Conservation (phyloP, 2,113 vertebrate species). For the Sebastes fasciatus region DNA sequence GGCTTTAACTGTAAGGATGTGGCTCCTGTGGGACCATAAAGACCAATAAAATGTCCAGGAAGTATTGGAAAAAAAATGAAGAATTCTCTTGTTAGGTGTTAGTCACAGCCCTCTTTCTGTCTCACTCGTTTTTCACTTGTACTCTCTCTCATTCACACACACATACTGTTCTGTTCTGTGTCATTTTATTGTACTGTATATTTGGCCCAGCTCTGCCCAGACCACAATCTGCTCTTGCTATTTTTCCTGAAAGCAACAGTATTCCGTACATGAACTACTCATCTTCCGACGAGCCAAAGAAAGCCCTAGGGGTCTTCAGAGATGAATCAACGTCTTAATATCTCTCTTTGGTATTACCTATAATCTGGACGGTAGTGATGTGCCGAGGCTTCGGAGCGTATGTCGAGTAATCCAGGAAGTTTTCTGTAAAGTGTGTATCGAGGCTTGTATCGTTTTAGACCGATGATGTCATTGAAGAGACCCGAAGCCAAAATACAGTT, state of each 20-base stretch:
- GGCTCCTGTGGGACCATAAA: conserved; percentile 42
- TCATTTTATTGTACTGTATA: not conserved
- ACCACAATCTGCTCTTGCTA: not conserved
- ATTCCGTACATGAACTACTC: not conserved
- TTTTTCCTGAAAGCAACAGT: not conserved
- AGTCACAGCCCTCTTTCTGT: conserved; percentile 45
- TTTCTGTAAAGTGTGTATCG: too few species aligned
- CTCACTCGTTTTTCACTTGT: not conserved
- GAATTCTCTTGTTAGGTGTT: conserved; percentile 42
- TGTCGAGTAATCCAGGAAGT: too few species aligned
- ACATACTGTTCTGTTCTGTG: not conserved
- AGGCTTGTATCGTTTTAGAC: too few species aligned
- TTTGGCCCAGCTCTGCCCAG: not conserved
- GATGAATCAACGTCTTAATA: not conserved
- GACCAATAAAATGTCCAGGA: conserved; percentile 35
- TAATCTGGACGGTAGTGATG: not conserved
- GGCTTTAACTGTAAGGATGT: conserved; percentile 47
- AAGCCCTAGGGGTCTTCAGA: not conserved
- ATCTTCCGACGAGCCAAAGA: not conserved
- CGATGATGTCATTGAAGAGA: too few species aligned
- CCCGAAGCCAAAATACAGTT: too few species aligned
- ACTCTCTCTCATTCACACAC: conserved; percentile 6
- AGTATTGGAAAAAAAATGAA: conserved; percentile 34
- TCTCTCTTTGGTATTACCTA: not conserved
- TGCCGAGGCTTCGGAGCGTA: too few species aligned